These are phyloP conservation scores for Phalacrocorax pelagicus DNA, from an alignment of 2,113 vertebrate species.

Conservation along the genomic window DNA sequence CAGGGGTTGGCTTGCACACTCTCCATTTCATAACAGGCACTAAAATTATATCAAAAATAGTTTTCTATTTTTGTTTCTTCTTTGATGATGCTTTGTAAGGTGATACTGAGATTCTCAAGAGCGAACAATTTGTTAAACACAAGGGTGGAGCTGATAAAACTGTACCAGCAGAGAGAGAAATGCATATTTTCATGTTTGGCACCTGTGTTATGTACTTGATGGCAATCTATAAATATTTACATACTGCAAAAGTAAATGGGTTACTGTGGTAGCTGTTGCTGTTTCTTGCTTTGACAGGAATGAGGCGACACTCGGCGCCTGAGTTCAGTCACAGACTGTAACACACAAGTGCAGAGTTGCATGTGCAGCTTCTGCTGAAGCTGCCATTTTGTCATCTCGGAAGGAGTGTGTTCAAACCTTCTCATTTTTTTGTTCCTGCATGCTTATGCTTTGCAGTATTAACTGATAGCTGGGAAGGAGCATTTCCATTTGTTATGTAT, in stretches of 20 bases:
- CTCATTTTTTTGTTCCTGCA: neutral
- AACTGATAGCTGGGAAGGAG: neutral
- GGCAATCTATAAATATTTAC: conserved; percentile 50
- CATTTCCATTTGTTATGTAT: neutral
- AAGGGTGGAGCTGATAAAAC: conserved; percentile 22
- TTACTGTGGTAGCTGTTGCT: conserved; percentile 10
- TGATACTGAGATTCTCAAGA: neutral
- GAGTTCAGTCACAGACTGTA: neutral
- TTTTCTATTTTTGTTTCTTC: neutral
- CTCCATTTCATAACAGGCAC: neutral
- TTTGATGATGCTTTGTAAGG: neutral
- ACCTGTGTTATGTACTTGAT: neutral
- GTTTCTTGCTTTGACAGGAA: conserved; percentile 7
- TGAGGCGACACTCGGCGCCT: neutral
- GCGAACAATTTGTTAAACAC: neutral
- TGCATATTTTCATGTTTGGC: conserved; percentile 28
- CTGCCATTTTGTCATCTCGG: neutral
- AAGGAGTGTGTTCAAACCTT: neutral
- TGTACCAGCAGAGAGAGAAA: neutral
- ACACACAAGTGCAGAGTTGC: neutral
- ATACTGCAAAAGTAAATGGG: conserved; percentile 1
- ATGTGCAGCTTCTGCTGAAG: neutral
- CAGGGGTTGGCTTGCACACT: neutral
- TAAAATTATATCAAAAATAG: neutral
- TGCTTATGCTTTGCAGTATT: neutral